These are phyloP conservation scores for Drosophila leontia DNA, from an alignment of 1,140 invertebrate genomes.

Conservation along the genomic window DNA sequence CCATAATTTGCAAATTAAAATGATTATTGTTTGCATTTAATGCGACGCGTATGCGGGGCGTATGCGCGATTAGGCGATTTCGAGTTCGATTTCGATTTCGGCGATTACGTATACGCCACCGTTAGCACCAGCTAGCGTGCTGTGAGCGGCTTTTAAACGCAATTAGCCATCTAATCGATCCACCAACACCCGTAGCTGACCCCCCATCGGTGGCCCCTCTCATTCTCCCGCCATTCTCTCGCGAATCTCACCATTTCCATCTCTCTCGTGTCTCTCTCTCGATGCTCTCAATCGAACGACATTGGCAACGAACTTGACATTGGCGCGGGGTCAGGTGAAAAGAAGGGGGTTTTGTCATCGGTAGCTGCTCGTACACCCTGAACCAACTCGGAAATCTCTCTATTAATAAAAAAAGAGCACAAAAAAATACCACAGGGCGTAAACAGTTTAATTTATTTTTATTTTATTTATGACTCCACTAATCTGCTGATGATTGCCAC, in stretches of 20 bases:
- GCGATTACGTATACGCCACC: constrained; percentile 36
- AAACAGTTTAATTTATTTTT: constrained; percentile 23
- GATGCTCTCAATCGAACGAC: constrained; percentile 61
- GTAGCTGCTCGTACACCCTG: constrained; percentile 16
- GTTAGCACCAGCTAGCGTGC: constrained; percentile 5
- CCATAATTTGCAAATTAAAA: constrained; percentile 46
- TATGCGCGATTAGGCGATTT: constrained; percentile 30
- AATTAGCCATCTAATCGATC: constrained; percentile 44
- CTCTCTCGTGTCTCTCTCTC: neutral
- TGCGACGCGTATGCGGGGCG: constrained; percentile 19
- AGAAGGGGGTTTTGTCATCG: neutral
- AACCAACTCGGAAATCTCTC: neutral
- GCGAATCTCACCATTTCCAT: neutral
- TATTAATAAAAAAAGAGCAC: neutral
- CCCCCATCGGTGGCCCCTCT: neutral
- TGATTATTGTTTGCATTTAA: constrained; percentile 35
- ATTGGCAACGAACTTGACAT: constrained; percentile 76
- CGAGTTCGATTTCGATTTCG: constrained; percentile 10
- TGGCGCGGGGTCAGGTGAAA: constrained; percentile 9
- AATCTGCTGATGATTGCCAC: constrained; percentile 27
- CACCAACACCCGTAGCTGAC: neutral
- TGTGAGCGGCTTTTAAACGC: constrained; percentile 37
- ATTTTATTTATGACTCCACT: constrained; percentile 31
- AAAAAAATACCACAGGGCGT: neutral
- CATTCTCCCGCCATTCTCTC: neutral